A percentile compares a stretch with the other conserved stretches of the same genome.
Conservation (phyloP, 2,113 vertebrate genomes). For the Gymnobelideus leadbeateri region DNA sequence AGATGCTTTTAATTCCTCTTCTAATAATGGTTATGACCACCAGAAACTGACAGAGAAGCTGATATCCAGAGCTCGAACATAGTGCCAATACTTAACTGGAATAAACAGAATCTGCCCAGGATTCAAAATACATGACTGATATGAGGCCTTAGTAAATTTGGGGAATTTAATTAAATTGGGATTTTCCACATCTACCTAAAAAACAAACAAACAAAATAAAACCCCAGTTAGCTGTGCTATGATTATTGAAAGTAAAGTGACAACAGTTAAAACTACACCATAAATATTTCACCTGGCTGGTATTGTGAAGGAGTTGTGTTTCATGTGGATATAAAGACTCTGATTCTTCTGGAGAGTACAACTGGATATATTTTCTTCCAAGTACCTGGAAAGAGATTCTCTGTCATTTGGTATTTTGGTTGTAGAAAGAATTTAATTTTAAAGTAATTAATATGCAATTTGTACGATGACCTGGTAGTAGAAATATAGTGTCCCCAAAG, state of each 20-base stretch:
- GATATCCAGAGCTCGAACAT: constrained; percentile 91
- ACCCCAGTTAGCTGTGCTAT: fast-evolving
- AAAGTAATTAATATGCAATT: neutral
- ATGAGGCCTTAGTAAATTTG: constrained; percentile 87
- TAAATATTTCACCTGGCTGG: constrained; percentile 91
- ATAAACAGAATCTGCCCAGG: constrained; percentile 97
- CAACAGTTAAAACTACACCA: fast-evolving
- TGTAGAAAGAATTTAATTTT: neutral
- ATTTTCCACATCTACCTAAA: constrained; percentile 94
- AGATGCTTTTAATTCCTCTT: neutral
- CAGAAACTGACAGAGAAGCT: constrained; percentile 99
- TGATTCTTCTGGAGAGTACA: constrained; percentile 90
- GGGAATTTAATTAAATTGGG: constrained; percentile 91
- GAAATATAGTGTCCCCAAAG: neutral
- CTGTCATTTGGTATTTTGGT: neutral
- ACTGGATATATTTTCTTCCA: constrained; percentile 94
- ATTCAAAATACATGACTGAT: constrained; percentile 90
- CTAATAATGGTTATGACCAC: constrained; percentile 91
- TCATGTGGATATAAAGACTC: constrained; percentile 93
- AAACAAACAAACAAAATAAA: neutral
- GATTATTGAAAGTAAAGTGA: fast-evolving
- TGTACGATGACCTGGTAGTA: neutral
- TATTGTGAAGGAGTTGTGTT: constrained; percentile 94
- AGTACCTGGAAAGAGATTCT: constrained; percentile 86
- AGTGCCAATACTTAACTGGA: constrained; percentile 94